A percentile compares a stretch with the other conserved stretches of the same genome.
Conservation (phyloP, 1,140 invertebrate species). For the Drosophila takahashii region DNA sequence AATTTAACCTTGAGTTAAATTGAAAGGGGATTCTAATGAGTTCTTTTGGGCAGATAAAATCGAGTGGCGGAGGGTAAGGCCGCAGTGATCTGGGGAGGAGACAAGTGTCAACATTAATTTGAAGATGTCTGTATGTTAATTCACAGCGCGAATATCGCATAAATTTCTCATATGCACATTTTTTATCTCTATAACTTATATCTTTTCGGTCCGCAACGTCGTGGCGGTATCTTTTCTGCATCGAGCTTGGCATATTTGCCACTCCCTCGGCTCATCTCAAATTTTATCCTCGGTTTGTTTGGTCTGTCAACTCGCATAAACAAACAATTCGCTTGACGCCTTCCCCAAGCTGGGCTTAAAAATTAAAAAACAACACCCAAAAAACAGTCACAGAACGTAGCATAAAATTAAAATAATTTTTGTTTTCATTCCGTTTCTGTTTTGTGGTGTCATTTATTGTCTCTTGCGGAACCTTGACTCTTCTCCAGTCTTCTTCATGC, state of each 20-base stretch:
- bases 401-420: slow-evolving; percentile 67
- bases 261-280: slow-evolving; percentile 65
- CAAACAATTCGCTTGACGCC: slow-evolving; percentile 72
- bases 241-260: slow-evolving; percentile 62
- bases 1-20: slow-evolving; percentile 58
- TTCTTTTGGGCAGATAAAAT: slow-evolving; percentile 23
- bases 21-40: slow-evolving; percentile 58
- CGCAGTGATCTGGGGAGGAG: slow-evolving; percentile 38
- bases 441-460: slow-evolving; percentile 71
- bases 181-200: slow-evolving; percentile 59
- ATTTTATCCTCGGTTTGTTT: slow-evolving; percentile 58
- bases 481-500: slow-evolving; percentile 35
- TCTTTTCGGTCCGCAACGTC: slow-evolving; percentile 17
- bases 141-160: slow-evolving; percentile 66
- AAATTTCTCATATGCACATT: slow-evolving; percentile 68
- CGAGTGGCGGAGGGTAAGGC: slow-evolving; percentile 2
- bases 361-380: slow-evolving; percentile 19
- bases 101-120: slow-evolving; percentile 80
- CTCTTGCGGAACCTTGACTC: slow-evolving; percentile 27
- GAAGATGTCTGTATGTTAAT: slow-evolving; percentile 68
- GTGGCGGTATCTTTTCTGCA: slow-evolving; percentile 48
- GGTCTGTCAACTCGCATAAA: slow-evolving; percentile 72
- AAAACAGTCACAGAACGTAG: slow-evolving; percentile 30
- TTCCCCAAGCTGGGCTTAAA: slow-evolving; percentile 30
- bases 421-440: slow-evolving; percentile 55